Percentiles rank a stretch among this genome's conserved stretches.
Evolutionary conservation across 2,113 vertebrate genomes (phyloP).

Genomic region (Nesogale talazaci): DNA sequence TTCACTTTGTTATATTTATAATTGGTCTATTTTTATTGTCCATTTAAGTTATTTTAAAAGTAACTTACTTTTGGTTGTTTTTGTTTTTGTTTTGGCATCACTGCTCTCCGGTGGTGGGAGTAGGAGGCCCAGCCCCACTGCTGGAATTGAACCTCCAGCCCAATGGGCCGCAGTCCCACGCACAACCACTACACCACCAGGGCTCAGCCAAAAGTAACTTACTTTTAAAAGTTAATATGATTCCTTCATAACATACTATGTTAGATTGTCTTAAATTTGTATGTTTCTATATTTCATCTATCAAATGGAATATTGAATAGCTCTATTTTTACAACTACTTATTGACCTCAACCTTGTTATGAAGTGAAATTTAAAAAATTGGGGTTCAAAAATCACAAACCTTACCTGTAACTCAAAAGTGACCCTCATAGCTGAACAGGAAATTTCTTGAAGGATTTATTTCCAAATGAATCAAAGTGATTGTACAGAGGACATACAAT

Average conservation of each 20-base stretch:
- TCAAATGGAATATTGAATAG: background rate
- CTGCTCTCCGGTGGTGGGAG: too few relatives aligned
- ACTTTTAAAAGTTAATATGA: background rate
- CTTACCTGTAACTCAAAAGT: background rate
- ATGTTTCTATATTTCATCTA: constrained; percentile 15
- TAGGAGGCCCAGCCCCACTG: too few relatives aligned
- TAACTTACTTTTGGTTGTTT: constrained; percentile 24
- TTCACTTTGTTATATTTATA: background rate
- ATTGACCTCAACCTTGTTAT: background rate
- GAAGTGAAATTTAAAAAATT: constrained; percentile 30
- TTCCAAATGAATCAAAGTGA: constrained; percentile 53
- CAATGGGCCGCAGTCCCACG: too few relatives aligned
- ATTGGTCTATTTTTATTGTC: background rate
- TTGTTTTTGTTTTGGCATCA: too few relatives aligned
- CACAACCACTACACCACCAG: too few relatives aligned
- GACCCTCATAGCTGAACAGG: constrained; percentile 40
- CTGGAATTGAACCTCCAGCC: too few relatives aligned
- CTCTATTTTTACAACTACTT: background rate
- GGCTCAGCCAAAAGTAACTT: constrained; percentile 15
- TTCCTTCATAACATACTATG: background rate
- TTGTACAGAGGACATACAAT: constrained; percentile 46
- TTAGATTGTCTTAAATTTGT: constrained; percentile 13
- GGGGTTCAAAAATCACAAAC: constrained; percentile 29
- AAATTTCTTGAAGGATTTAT: constrained; percentile 72
- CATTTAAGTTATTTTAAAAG: constrained; percentile 42